phyloP scores from a whole-genome alignment of 2,797 vertebrate genomes.

The Anguilla pacifica region DNA sequence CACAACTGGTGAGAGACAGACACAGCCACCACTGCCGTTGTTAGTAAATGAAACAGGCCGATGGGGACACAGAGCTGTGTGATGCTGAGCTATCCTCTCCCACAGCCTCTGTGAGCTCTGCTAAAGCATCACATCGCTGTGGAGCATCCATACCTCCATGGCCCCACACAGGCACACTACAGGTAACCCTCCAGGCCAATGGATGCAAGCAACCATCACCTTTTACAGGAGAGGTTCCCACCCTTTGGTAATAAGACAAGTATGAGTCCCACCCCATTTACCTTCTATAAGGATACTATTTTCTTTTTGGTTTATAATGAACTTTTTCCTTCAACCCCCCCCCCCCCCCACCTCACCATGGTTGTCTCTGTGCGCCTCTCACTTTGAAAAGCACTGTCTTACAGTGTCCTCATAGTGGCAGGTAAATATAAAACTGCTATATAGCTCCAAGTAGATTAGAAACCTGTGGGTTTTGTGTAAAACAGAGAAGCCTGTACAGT shows the following conservation, averaged over 20 bases:
- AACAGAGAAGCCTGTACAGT: slow-evolving; percentile 31
- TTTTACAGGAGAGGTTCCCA: background rate
- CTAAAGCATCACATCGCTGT: background rate
- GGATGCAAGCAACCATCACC: slow-evolving; percentile 46
- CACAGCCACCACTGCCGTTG: slow-evolving; percentile 25
- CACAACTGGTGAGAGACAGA: background rate
- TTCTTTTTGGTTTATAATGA: no score
- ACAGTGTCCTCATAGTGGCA: background rate
- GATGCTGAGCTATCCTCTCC: background rate
- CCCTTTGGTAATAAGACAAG: no score
- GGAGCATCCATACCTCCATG: no score
- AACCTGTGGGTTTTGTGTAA: background rate
- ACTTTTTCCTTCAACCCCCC: no score
- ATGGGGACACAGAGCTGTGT: background rate
- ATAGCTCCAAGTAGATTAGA: no score
- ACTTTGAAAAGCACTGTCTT: background rate
- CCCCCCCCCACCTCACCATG: no score
- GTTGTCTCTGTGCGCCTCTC: no score
- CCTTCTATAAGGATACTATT: no score
- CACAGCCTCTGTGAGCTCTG: background rate
- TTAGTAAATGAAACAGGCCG: slow-evolving; percentile 31
- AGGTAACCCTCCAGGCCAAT: slow-evolving; percentile 16
- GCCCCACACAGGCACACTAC: background rate
- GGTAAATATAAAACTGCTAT: slow-evolving; percentile 11
- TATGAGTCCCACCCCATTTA: no score